These are phyloP conservation scores for Neopelma chrysocephalum DNA, from an alignment of 2,797 vertebrate genomes.

Conservation along the genomic window DNA sequence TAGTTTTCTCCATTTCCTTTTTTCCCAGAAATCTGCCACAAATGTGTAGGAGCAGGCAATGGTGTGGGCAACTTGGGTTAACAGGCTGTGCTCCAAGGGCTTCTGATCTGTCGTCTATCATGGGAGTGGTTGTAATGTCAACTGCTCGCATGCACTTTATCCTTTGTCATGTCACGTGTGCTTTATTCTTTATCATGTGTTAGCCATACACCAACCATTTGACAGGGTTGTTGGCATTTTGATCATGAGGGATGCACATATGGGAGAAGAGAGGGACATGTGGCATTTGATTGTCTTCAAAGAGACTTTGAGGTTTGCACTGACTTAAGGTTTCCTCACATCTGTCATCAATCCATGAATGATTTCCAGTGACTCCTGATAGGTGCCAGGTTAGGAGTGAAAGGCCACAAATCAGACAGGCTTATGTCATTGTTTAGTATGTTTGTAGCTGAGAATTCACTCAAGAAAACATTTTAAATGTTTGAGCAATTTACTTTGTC, in stretches of 20 bases:
- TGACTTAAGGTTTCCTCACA: not conserved
- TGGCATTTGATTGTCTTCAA: not conserved
- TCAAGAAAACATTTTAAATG: not conserved
- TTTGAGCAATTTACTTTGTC: not conserved
- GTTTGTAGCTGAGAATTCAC: not conserved
- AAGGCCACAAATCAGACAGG: not conserved
- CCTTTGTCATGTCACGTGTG: not conserved
- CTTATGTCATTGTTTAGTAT: not conserved
- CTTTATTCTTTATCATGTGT: not conserved
- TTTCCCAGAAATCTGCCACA: not conserved
- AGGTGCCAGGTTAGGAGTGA: not conserved
- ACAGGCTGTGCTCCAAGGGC: not conserved
- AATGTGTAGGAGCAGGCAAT: not conserved
- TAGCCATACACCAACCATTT: not conserved
- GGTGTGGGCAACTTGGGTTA: not conserved
- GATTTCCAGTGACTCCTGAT: not conserved
- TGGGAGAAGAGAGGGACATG: not conserved
- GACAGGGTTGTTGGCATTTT: not conserved
- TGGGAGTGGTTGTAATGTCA: not conserved
- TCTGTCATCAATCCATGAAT: not conserved
- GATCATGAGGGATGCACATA: not conserved
- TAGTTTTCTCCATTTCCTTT: not conserved
- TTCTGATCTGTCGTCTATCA: not conserved
- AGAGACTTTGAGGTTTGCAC: not conserved
- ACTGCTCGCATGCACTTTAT: accelerated